Base-by-base conservation (phyloP, 2,113 vertebrate species). In the Odocoileus hemionus region DNA sequence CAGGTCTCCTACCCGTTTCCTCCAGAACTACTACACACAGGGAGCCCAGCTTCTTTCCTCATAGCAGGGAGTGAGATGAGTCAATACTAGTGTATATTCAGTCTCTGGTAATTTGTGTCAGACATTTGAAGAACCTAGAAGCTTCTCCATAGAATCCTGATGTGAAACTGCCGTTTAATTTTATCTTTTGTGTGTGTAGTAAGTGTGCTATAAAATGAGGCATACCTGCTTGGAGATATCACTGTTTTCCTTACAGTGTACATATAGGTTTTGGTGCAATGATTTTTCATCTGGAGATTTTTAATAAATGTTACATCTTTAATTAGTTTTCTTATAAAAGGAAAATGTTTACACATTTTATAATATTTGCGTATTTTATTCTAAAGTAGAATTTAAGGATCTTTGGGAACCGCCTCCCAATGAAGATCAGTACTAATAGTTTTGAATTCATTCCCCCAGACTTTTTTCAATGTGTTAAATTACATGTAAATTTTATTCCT, bases 241-340 rank as follows among this genome's bases (percentile, higher is more conserved):
- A 60, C 12, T 93, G 2, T 83, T 94, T 94, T 57, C 43, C 36
- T 52, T 67, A 64, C 28, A 74, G 28, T 80, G 1, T 61, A 47
- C 11, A 55, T 52, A 83, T 5, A 85, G 52, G 26, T 67, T 97
- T 94, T 86, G 61, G 52, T 95, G 7, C 39, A 86, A 6, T 92
- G 10, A 54, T 67, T 85, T 76, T 79, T 93, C 17, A 33, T 79
- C 19, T 80, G 64, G 43, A 61, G 25, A 45, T 78, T 93, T 93
- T 64, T 78, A 52, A 52, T 21, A 61, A 93, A 54, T 64, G 54
- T 61, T 82, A 9, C 26, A 67, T 86, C 45, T 78, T 86, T 85
- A n/a, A 82, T 43, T 95, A 47, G 26, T 61, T 96, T 94, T 93
- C 86, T 94, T 91, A 17, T 74, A 89, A 94, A 60, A 70, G 82